Conservation (phyloP, 1,140 invertebrate genomes). For the Stegodyphus dumicola region DNA sequence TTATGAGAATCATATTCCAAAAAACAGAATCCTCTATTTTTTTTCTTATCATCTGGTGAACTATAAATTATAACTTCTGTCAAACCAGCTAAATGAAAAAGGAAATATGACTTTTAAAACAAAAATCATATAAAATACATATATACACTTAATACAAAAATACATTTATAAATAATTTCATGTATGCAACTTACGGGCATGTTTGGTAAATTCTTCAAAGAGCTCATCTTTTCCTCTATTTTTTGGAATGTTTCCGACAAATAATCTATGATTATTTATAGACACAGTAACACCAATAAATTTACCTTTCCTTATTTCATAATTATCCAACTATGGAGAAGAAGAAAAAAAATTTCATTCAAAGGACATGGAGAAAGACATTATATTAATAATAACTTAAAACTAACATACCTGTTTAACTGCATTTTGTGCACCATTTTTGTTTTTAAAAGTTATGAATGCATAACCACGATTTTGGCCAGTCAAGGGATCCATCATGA, state of each 20-base stretch:
- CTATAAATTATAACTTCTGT: constrained; percentile 99
- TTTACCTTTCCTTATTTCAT: constrained; percentile 99
- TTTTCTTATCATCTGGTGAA: constrained; percentile 98
- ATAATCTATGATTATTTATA: constrained; percentile 99
- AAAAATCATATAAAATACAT: background rate
- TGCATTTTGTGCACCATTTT: constrained; percentile 90
- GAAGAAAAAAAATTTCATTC: too few species aligned
- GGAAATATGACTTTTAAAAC: background rate
- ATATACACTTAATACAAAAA: background rate
- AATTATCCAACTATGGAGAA: constrained; percentile 66
- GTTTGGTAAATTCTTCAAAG: constrained; percentile 99
- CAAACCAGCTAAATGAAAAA: constrained; percentile 86
- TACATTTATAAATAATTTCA: background rate
- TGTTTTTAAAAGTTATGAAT: constrained; percentile 97
- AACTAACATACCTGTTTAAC: constrained; percentile 84
- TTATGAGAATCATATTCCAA: constrained; percentile 99
- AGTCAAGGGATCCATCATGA: constrained; percentile 99
- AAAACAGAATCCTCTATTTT: constrained; percentile 99
- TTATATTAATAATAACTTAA: background rate
- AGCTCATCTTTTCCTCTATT: constrained; percentile 99
- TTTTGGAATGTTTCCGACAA: constrained; percentile 99
- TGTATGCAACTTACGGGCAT: constrained; percentile 86
- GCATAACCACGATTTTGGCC: constrained; percentile 98
- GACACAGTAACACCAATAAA: constrained; percentile 99
- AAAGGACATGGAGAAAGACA: background rate